Base-by-base conservation (phyloP, 2,888 invertebrate genomes). In the Drosophila testacea region DNA sequence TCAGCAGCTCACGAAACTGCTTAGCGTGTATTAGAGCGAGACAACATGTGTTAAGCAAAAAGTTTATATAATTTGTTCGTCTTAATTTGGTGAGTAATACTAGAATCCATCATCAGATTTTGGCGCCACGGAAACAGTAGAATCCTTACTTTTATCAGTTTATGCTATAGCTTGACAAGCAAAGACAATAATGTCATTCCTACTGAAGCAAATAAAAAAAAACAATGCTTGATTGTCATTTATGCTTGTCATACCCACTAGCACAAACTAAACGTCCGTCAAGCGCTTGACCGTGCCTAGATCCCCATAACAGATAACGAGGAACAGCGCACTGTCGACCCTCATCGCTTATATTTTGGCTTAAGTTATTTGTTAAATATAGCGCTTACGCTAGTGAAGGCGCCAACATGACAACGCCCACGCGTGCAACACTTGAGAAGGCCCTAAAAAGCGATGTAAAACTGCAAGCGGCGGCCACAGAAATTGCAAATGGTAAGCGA, bases 391-490 rank as follows among this genome's bases (percentile, higher is more conserved):
- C 71, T 69, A 73, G 69, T 64, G 38, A 59, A 59, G 64, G 68
- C 54, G 67, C 57, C 36, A 68, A 60, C 41, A 87, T 87, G 86
- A 81, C 88, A 76, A 81, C 84, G 76, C 84, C 79, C 76, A 77
- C 83, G 42, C 87, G 73, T 39, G 72, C 51, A 57, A 66, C 60
- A 39, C 79, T 89, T 4, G 90, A 90, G 66, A 88, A 88, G 60
- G 91, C 90, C 16, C 83, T 92, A 3, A 83, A 88, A 68, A 89
- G 73, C 62, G 91, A 92, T 30, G 84, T 73, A 11, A 79, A 79
- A 2, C 56, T 92, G 0, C 73, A 86, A 39, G 67, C 76, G 54
- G 68, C 77, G 4, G 89, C 90, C 5, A 70, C 73, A 69, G 68
- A 90, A 76, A 90, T 92, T 13, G 83, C 88, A 52, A 79, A 82